Evolutionary conservation across 2,888 invertebrate species (phyloP).

Genomic region (Muscina levida): DNA sequence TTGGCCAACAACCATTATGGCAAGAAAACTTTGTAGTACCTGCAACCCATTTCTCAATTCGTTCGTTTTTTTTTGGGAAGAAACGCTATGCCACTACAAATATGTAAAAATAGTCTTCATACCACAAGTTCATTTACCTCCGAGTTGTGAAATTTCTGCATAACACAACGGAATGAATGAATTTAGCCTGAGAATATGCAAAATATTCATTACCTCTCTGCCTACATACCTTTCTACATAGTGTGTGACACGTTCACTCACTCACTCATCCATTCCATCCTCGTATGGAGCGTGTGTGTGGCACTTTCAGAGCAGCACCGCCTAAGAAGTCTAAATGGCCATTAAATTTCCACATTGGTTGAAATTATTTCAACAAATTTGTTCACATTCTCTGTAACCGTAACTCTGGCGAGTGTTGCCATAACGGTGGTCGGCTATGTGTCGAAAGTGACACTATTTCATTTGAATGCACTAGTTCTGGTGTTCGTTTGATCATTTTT

Average conservation of each 20-base stretch:
- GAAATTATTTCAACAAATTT: no score
- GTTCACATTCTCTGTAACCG: slow-evolving; percentile 1
- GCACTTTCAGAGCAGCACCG: background rate
- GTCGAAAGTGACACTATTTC: slow-evolving; percentile 63
- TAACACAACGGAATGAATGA: background rate
- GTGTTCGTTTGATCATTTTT: background rate
- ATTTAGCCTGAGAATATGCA: slow-evolving; percentile 9
- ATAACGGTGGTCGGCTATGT: slow-evolving; percentile 47
- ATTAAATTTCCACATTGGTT: slow-evolving; percentile 20
- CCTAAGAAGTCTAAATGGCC: slow-evolving; percentile 8
- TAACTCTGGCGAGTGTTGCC: background rate
- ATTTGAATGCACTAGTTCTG: slow-evolving; percentile 30
- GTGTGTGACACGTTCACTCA: no score
- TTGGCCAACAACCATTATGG: no score
- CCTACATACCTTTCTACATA: no score
- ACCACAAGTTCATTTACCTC: slow-evolving; percentile 51
- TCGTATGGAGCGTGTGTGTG: no score
- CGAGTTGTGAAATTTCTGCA: background rate
- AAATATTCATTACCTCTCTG: background rate
- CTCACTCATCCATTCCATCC: background rate
- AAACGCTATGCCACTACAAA: no score
- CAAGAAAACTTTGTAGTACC: no score
- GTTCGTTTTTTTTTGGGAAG: no score
- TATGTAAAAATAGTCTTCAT: slow-evolving; percentile 34
- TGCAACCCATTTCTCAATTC: no score